Evolutionary conservation across 35 echinoderm and acorn worm species (phyloP).

Genomic region (Lytechinus variegatus): DNA sequence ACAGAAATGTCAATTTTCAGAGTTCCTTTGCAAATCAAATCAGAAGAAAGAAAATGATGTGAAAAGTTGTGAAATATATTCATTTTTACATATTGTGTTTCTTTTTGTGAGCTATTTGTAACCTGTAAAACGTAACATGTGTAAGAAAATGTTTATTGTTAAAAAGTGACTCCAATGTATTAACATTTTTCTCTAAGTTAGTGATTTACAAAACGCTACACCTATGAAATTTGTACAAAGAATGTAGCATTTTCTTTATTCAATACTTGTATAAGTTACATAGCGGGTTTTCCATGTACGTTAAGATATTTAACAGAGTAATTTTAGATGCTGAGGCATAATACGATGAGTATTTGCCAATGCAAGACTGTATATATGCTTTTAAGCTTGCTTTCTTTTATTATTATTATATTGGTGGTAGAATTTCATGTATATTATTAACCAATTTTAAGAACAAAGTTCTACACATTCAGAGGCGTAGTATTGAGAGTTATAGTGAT

Average conservation of each 20-base stretch:
- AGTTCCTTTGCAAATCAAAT: neutral
- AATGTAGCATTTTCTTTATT: neutral
- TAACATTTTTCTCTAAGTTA: neutral
- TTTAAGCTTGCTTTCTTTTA: conserved; percentile 30
- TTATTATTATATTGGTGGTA: conserved; percentile 15
- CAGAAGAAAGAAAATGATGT: neutral
- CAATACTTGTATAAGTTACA: neutral
- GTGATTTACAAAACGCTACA: neutral
- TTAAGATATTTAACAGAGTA: conserved; percentile 14
- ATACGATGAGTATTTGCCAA: neutral
- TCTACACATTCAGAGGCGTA: neutral
- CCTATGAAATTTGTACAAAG: neutral
- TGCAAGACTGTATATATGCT: conserved; percentile 40
- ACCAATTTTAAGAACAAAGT: neutral
- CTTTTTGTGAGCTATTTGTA: neutral
- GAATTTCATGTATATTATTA: neutral
- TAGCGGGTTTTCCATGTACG: conserved; percentile 1
- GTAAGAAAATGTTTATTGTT: neutral
- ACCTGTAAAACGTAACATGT: neutral
- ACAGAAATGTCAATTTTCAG: neutral
- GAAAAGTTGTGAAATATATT: neutral
- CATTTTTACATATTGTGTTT: neutral
- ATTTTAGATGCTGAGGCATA: conserved; percentile 4
- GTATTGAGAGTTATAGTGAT: neutral
- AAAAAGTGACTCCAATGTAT: neutral